Conservation (phyloP, 1,140 invertebrate species). For the Calycopis cecrops region DNA sequence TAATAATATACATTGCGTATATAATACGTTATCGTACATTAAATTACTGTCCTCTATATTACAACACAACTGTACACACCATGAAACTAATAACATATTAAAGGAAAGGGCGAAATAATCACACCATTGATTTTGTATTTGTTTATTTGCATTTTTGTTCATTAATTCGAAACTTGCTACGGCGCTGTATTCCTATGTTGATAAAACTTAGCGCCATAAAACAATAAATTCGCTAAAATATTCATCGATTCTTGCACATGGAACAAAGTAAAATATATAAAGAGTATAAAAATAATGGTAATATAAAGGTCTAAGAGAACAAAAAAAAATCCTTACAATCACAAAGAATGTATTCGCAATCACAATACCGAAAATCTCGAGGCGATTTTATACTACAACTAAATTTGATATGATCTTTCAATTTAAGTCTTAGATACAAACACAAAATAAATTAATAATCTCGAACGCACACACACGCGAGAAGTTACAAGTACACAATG, state of each 20-base stretch:
- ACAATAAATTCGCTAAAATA: slow-evolving; percentile 1
- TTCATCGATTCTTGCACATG: background rate
- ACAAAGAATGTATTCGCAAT: slow-evolving; percentile 10
- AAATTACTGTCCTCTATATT: no score
- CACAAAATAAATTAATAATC: slow-evolving; percentile 16
- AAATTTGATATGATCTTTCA: slow-evolving; percentile 18
- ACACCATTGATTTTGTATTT: background rate
- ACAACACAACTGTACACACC: no score
- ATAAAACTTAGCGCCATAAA: background rate
- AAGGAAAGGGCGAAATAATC: background rate
- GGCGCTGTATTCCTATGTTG: background rate
- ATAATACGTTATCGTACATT: no score
- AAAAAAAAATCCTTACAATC: slow-evolving; percentile 4
- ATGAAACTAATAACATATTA: background rate
- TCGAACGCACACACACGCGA: slow-evolving; percentile 11
- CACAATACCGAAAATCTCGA: slow-evolving; percentile 11
- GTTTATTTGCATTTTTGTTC: slow-evolving; percentile 5
- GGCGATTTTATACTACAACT: slow-evolving; percentile 7
- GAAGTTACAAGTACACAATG: slow-evolving; percentile 5
- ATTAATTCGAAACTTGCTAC: background rate
- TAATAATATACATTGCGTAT: no score
- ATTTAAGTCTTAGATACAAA: slow-evolving; percentile 16
- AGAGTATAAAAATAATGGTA: slow-evolving; percentile 12
- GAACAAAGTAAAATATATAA: slow-evolving; percentile 9
- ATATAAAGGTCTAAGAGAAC: slow-evolving; percentile 9